These are phyloP conservation scores for Acleris holmiana DNA, from an alignment of 2,888 invertebrate genomes.

Conservation along the genomic window DNA sequence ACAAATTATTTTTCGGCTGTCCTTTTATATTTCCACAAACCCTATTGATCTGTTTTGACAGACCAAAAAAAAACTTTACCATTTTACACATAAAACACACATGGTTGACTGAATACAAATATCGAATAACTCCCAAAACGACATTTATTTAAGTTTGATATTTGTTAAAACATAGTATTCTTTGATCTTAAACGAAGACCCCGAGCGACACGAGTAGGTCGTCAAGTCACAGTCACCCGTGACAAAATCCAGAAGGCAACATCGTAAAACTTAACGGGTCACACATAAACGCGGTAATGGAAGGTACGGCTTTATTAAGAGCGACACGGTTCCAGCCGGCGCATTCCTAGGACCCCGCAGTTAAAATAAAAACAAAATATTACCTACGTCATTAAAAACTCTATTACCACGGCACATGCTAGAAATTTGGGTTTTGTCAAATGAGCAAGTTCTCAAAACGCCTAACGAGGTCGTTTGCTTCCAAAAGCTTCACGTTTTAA, in stretches of 20 bases:
- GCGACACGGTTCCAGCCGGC: conserved; percentile 8
- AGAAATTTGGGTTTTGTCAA: conserved; percentile 11
- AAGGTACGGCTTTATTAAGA: conserved; percentile 29
- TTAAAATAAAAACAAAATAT: conserved; percentile 18
- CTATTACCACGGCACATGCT: neutral
- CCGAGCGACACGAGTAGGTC: no score
- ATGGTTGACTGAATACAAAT: no score
- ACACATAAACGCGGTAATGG: conserved; percentile 41
- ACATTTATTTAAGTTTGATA: no score
- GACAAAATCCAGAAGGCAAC: conserved; percentile 27
- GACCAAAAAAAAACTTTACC: no score
- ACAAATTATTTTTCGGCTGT: no score
- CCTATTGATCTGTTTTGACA: no score
- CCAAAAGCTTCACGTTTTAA: neutral
- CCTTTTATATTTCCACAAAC: no score
- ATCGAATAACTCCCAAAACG: no score
- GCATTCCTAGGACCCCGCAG: conserved; percentile 11
- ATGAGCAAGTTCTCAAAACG: conserved; percentile 12
- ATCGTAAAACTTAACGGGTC: conserved; percentile 41
- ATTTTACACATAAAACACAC: no score
- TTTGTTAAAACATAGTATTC: no score
- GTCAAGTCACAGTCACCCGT: neutral
- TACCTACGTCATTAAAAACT: conserved; percentile 17
- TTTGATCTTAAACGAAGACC: no score
- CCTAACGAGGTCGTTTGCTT: conserved; percentile 18